Conservation (phyloP, 2,113 vertebrate genomes). For the Erinaceus europaeus region DNA sequence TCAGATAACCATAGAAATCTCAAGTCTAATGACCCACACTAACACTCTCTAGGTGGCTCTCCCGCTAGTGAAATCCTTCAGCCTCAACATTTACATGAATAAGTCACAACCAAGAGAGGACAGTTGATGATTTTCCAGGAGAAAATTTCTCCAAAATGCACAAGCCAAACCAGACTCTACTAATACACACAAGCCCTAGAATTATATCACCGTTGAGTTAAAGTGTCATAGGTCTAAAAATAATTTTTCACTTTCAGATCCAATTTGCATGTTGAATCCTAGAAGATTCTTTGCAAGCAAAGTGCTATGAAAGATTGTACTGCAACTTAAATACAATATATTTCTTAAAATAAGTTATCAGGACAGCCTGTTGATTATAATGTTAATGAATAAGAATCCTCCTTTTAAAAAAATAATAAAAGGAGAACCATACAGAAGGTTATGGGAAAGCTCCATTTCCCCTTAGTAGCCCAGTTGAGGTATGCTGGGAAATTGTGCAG, state of each 20-base stretch:
- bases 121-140: slow-evolving; percentile 15
- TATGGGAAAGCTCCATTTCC: not conserved
- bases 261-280: slow-evolving; percentile 64
- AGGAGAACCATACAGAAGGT: too few relatives aligned
- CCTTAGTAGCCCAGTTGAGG: not conserved
- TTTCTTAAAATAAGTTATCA: slow-evolving; percentile 48
- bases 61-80: slow-evolving; percentile 26
- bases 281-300: slow-evolving; percentile 26
- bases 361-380: slow-evolving; percentile 34
- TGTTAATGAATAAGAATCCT: slow-evolving; percentile 11
- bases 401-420: not conserved
- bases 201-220: slow-evolving; percentile 8
- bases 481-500: too few relatives aligned
- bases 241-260: slow-evolving; percentile 55
- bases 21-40: not conserved
- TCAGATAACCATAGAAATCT: slow-evolving; percentile 38
- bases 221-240: slow-evolving; percentile 55
- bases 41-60: not conserved
- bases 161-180: slow-evolving; percentile 11
- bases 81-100: slow-evolving; percentile 17
- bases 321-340: slow-evolving; percentile 53
- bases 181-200: slow-evolving; percentile 3
- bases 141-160: slow-evolving; percentile 34
- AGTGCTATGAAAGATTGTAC: slow-evolving; percentile 39
- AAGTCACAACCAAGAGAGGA: slow-evolving; percentile 8